Evolutionary conservation across 2,113 vertebrate genomes (phyloP).

Genomic region (Spilogale gracilis): DNA sequence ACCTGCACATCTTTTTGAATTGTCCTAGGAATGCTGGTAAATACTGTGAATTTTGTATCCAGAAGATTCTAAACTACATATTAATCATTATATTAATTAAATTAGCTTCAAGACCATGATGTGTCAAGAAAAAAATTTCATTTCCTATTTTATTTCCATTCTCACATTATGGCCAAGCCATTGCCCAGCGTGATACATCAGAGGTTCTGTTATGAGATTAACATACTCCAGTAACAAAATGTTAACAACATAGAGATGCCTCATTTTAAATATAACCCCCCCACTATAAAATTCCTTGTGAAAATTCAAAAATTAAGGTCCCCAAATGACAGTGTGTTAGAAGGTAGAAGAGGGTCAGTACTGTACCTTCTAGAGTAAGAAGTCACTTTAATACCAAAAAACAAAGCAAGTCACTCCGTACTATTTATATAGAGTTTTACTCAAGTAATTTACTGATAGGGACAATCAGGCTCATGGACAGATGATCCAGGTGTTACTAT

Average conservation of each 20-base stretch:
- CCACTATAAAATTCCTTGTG: not conserved
- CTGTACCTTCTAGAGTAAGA: not conserved
- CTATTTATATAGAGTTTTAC: not conserved
- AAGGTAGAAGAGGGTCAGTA: not conserved
- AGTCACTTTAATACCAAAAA: not conserved
- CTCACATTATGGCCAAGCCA: not conserved
- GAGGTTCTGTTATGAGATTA: not conserved
- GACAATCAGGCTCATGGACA: not conserved
- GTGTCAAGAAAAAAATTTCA: not conserved
- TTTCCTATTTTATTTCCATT: not conserved
- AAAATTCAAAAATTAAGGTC: not conserved
- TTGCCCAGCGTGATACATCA: not conserved
- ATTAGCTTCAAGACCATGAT: not conserved
- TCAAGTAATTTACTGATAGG: not conserved
- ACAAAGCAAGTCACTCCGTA: not conserved
- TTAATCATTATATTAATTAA: not conserved
- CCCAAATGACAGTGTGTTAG: not conserved
- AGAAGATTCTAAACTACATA: not conserved
- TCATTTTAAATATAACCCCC: not conserved
- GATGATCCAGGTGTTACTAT: not conserved
- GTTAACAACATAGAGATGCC: not conserved
- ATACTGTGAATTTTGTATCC: not conserved
- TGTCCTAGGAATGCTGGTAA: not conserved
- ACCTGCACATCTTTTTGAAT: not conserved
- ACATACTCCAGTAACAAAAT: not conserved